Percentiles rank a stretch among this genome's conserved stretches.
Conservation (phyloP, 2,888 invertebrate species). For the Leistus spinibarbis region DNA sequence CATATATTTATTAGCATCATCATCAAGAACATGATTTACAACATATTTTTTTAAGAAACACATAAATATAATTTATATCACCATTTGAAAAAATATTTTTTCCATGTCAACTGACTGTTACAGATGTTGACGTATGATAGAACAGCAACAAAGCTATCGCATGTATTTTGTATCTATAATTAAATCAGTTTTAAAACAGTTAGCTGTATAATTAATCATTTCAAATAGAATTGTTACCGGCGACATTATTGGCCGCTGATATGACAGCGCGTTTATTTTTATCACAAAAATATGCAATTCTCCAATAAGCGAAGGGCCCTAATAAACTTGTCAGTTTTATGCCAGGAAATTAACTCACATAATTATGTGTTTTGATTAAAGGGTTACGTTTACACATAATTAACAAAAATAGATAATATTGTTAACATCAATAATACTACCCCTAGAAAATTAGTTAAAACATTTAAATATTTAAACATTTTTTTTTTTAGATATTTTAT, state of each 20-base stretch:
- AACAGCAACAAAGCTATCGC: slow-evolving; percentile 7
- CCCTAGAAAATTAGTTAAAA: too few relatives aligned
- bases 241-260: background rate
- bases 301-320: background rate
- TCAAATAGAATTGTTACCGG: background rate
- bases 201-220: slow-evolving; percentile 18
- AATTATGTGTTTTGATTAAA: too few relatives aligned
- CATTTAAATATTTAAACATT: too few relatives aligned
- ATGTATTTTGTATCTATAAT: slow-evolving; percentile 16
- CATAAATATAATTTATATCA: slow-evolving; percentile 1
- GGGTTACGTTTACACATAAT: too few relatives aligned
- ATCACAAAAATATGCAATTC: background rate
- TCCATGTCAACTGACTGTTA: slow-evolving; percentile 12
- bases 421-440: too few relatives aligned
- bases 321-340: background rate
- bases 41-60: background rate
- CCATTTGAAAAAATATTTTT: slow-evolving; percentile 21
- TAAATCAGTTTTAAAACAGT: slow-evolving; percentile 18
- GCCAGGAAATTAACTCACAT: background rate
- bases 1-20: background rate
- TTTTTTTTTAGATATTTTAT: too few relatives aligned
- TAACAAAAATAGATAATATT: too few relatives aligned
- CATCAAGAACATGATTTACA: background rate
- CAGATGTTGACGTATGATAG: slow-evolving; percentile 25
- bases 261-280: background rate